Evolutionary conservation across 2,113 vertebrate species (phyloP), one percentile per base, ranked within the genome.

Genomic region (Struthio camelus): DNA sequence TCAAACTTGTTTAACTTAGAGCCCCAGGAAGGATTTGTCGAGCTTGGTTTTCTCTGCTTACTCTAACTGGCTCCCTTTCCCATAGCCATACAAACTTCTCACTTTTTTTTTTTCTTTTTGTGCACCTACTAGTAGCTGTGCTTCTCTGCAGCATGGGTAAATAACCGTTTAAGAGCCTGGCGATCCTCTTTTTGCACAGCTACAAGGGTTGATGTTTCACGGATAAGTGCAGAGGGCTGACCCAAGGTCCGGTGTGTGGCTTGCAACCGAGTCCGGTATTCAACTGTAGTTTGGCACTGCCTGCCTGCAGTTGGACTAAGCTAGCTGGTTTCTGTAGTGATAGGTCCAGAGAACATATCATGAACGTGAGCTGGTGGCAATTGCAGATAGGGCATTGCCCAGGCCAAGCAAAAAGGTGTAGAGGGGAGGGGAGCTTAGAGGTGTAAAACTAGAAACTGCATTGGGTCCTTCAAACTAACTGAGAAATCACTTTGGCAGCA

Each of bases 71-170:
- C 1, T 61, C 7, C 1, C 32, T 58, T 32, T 58, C 40, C 59
- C 0, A 0, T 70, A 51, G 61, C 79, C 79, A 50, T 22, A 6
- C 4, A 9, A 3, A 2, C 56, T 75, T n/a, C 40, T 78, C 6
- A 23, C 1, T 0, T 32, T 11, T 1, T 19, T 72, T 64, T 77
- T 1, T 0, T 32, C 9, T 1, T 19, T 72, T 64, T 77, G 28
- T 66, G 4, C 56, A 14, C 34, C 25, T 16, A 1, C 28, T 65
- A 77, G 36, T 22, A 58, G 12, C 50, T 40, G 72, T 3, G 4
- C 66, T 82, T 13, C 59, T 80, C 7, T 4, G 48, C 64, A 25
- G 53, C 0, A 2, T 9, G 56, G 3, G 1, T n/a, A 23, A 28
- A 40, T 44, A 6, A 23, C 10, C 53, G n/a, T n/a, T 79, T 20